These are phyloP conservation scores for Osmerus mordax DNA, from an alignment of 2,113 vertebrate genomes.

Conservation along the genomic window DNA sequence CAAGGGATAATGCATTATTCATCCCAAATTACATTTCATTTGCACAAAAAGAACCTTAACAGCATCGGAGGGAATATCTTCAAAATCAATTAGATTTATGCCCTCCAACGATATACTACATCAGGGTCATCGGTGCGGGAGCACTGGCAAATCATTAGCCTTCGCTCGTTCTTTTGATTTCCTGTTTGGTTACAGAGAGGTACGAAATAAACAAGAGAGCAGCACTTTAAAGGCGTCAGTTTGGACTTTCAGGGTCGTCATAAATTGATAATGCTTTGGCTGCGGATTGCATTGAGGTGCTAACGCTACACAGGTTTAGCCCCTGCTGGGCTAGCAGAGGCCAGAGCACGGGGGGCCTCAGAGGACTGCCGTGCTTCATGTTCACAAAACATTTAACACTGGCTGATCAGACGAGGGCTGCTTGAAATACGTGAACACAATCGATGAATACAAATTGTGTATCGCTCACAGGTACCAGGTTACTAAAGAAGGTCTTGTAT, in stretches of 20 bases:
- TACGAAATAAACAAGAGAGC: neutral
- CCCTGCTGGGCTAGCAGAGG: neutral
- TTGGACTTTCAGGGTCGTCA: constrained; percentile 16
- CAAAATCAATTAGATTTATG: constrained; percentile 47
- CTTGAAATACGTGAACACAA: neutral
- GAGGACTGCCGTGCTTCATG: neutral
- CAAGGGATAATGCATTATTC: constrained; percentile 49
- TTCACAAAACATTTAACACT: neutral
- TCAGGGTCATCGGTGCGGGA: constrained; percentile 12
- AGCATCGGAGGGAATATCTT: constrained; percentile 31
- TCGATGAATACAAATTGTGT: neutral
- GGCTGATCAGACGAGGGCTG: neutral
- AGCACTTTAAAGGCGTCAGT: constrained; percentile 2
- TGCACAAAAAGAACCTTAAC: constrained; percentile 34
- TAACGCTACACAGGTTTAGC: neutral
- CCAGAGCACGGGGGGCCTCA: neutral
- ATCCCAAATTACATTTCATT: constrained; percentile 45
- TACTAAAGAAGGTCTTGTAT: no score
- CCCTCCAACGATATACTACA: constrained; percentile 33
- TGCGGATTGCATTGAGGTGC: neutral
- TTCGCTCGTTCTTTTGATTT: constrained; percentile 18
- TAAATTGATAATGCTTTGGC: constrained; percentile 10
- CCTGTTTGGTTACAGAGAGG: constrained; percentile 18
- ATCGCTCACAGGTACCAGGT: no score
- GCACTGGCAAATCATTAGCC: constrained; percentile 25